Evolutionary conservation across 2,113 vertebrate genomes (phyloP), one percentile per base, ranked within the genome.

Genomic region (Rhinolophus sinicus): DNA sequence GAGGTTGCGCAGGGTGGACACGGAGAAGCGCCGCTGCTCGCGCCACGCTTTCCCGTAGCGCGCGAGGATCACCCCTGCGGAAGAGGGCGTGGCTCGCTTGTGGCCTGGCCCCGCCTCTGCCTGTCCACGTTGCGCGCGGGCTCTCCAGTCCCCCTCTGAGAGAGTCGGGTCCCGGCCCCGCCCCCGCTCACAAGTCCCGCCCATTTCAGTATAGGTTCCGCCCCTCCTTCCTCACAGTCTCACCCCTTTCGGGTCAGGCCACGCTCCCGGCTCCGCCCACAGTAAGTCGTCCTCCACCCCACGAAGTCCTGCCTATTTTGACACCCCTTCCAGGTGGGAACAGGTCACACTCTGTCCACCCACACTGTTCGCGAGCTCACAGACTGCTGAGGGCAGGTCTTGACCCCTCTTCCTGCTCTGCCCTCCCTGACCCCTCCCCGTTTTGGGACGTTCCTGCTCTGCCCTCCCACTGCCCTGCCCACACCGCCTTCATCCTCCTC

Each of bases 1-100:
- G 38, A 99, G 99, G 96, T 99, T 98, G 95, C 98, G 99, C 96
- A 99, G 60, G 0, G 98, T 99, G 82, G 95, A 97, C 62, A 99
- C 47, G 0, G 98, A 88, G 84, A 99, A 99, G 65, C 98, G 98
- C 8, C 99, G 98, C 93, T 98, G 97, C 38, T 99, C 99, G 35
- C 94, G 99, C 99, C 99, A 99, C 3, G 10, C 2, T 0, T n/a
- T 52, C 0, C 98, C 98, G 0, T 98, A 99, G 64, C 86, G 98
- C 3, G 98, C 99, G 4, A 98, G 0, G 60, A 98, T 1, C 65
- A 99, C 3, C 26, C 99, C 99, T 99, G 94, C 80, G 90, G 1
- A 1, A 0, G 6, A 6, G 22, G 56, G n/a, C 8, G 6, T 3
- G 40, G 24, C 35, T 28, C 2, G 0, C 2, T 5, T 0, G 9